A percentile compares a stretch with the other conserved stretches of the same genome.
These are phyloP conservation scores for Cervus canadensis DNA, from an alignment of 2,113 vertebrate genomes.

Conservation along the genomic window DNA sequence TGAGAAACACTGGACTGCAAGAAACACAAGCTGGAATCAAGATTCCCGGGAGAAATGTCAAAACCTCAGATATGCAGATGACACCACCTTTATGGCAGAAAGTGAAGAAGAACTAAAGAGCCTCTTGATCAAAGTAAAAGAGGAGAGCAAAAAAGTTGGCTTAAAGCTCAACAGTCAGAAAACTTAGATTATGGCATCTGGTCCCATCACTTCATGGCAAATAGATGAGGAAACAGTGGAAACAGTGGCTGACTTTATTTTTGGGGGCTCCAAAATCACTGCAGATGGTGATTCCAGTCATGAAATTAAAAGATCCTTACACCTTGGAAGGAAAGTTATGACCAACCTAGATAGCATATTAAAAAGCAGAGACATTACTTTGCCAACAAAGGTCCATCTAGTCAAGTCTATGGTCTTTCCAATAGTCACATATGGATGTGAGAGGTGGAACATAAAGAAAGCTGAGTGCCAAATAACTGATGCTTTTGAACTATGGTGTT, in stretches of 20 bases:
- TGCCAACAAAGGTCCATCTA: background rate
- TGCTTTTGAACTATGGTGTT: background rate
- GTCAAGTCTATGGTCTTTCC: background rate
- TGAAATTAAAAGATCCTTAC: background rate
- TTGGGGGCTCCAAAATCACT: rapidly evolving
- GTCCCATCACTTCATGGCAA: background rate
- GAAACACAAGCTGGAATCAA: background rate
- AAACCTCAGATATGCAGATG: background rate
- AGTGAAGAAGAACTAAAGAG: background rate
- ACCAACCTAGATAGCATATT: too few relatives aligned
- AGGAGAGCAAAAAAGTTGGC: background rate
- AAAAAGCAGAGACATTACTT: background rate
- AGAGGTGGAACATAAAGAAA: background rate
- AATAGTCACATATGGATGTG: background rate
- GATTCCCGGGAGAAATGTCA: rapidly evolving
- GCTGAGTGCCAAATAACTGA: background rate
- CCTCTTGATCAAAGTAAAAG: background rate
- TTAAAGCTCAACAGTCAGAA: background rate
- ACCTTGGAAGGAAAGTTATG: background rate
- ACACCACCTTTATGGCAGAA: background rate
- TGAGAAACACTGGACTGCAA: background rate
- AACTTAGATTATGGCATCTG: rapidly evolving
- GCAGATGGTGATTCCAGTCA: background rate
- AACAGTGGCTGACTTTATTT: background rate
- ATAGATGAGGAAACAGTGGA: background rate